These are phyloP conservation scores for Carcharodon carcharias DNA, from an alignment of 2,797 vertebrate genomes.

Conservation along the genomic window DNA sequence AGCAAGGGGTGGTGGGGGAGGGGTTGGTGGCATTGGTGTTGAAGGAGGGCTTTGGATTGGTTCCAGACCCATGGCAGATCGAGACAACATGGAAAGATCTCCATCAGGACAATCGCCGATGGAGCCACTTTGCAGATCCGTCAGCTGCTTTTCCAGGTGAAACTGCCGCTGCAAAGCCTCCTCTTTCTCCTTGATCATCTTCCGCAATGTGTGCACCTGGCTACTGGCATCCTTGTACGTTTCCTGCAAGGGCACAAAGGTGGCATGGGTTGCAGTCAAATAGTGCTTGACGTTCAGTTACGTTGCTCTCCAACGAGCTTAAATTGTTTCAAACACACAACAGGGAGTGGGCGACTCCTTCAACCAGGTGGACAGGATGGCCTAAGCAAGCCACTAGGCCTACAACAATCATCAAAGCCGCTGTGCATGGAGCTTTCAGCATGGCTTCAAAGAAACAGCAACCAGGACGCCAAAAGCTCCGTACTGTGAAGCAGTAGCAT, in stretches of 20 bases:
- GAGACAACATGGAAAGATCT: slow-evolving; percentile 60
- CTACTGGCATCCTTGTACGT: slow-evolving; percentile 84
- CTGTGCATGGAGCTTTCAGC: not conserved
- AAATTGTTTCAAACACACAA: not conserved
- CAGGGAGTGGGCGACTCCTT: not conserved
- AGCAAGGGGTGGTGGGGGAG: slow-evolving; percentile 69
- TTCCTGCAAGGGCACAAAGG: slow-evolving; percentile 62
- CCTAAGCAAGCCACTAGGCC: not conserved
- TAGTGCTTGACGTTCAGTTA: not conserved
- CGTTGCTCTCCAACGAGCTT: not conserved
- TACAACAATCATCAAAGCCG: not conserved
- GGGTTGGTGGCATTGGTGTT: slow-evolving; percentile 64
- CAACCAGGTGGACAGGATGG: not conserved
- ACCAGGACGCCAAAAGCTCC: not conserved
- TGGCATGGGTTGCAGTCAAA: slow-evolving; percentile 25
- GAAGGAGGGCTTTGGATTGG: slow-evolving; percentile 47
- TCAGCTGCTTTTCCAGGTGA: slow-evolving; percentile 66
- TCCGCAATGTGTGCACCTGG: slow-evolving; percentile 84
- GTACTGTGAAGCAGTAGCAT: not conserved
- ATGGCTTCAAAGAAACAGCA: not conserved
- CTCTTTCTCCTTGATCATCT: slow-evolving; percentile 90
- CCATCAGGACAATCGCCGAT: slow-evolving; percentile 50
- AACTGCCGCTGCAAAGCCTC: slow-evolving; percentile 78
- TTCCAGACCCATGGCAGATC: slow-evolving; percentile 44
- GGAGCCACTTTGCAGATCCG: slow-evolving; percentile 56